A percentile compares a stretch with the other conserved stretches of the same genome.
Conservation (phyloP, 2,888 invertebrate genomes). For the Cremastobaeus sp. region DNA sequence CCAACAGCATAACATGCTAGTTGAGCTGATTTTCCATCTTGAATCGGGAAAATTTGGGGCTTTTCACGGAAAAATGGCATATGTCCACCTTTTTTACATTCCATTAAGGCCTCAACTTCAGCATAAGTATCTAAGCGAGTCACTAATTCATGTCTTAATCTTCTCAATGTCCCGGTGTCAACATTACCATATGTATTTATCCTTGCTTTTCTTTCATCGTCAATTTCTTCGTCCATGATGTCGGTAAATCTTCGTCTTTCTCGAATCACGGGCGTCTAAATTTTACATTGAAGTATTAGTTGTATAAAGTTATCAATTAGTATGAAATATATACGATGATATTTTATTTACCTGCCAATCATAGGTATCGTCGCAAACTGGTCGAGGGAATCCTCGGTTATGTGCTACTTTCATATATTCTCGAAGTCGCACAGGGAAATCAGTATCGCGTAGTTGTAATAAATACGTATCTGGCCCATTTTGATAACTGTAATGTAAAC, state of each 20-base stretch:
- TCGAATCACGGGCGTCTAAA: constrained; percentile 89
- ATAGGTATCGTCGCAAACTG: constrained; percentile 83
- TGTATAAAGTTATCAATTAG: too few species aligned
- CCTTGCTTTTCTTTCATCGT: constrained; percentile 90
- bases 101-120: constrained; percentile 91
- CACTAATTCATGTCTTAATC: constrained; percentile 91
- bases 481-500: constrained; percentile 88
- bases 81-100: constrained; percentile 85
- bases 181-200: constrained; percentile 89
- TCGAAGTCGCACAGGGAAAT: constrained; percentile 94
- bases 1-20: constrained; percentile 91
- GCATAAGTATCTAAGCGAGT: constrained; percentile 90
- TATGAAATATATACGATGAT: too few species aligned
- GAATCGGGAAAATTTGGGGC: constrained; percentile 89
- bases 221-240: constrained; percentile 97
- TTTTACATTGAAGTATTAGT: background rate
- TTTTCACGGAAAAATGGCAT: constrained; percentile 96
- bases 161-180: constrained; percentile 82
- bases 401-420: constrained; percentile 97
- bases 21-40: constrained; percentile 87
- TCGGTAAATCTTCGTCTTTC: constrained; percentile 95
- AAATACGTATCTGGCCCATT: constrained; percentile 98
- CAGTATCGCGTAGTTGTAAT: constrained; percentile 94
- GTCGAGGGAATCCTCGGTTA: constrained; percentile 84
- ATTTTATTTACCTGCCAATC: constrained; percentile 84